A percentile compares a stretch with the other conserved stretches of the same genome.
Evolutionary conservation across 2,888 invertebrate genomes (phyloP).

Genomic region (Sminthurinus aureus): DNA sequence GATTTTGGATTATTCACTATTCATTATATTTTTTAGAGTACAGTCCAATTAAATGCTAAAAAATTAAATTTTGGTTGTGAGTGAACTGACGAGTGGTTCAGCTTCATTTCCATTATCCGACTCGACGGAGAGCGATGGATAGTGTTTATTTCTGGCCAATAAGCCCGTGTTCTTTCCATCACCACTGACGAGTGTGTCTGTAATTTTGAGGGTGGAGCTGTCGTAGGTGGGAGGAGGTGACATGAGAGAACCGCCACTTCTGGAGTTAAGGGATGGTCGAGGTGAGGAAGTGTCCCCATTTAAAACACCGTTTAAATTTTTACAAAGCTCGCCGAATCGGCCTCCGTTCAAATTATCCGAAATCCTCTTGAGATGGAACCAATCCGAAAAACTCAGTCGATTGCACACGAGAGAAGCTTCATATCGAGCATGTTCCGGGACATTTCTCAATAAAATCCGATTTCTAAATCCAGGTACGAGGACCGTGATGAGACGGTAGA

Average conservation of each 20-base stretch:
- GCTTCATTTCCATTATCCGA: constrained; percentile 5
- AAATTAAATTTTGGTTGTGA: neutral
- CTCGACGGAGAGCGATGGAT: neutral
- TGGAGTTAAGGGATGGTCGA: neutral
- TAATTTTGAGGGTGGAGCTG: constrained; percentile 20
- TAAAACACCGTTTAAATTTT: constrained; percentile 41
- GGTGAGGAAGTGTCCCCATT: neutral
- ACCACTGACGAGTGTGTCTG: neutral
- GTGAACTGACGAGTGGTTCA: neutral
- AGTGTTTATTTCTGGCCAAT: constrained; percentile 8
- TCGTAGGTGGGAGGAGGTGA: constrained; percentile 48
- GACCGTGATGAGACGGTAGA: constrained; percentile 58
- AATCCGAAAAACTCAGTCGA: constrained; percentile 52
- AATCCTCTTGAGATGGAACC: constrained; percentile 57
- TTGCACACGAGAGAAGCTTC: constrained; percentile 35
- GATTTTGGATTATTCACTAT: too few species aligned
- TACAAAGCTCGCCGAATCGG: constrained; percentile 47
- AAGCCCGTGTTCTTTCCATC: neutral
- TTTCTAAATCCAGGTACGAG: constrained; percentile 51
- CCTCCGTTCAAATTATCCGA: constrained; percentile 43
- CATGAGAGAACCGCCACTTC: constrained; percentile 2
- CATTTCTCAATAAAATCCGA: constrained; percentile 40
- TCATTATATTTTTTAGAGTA: too few species aligned
- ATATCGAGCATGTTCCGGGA: constrained; percentile 29
- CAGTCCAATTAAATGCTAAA: too few species aligned